Base-by-base conservation (phyloP, 2,113 vertebrate species). In the cattle (Bos taurus) region DNA sequence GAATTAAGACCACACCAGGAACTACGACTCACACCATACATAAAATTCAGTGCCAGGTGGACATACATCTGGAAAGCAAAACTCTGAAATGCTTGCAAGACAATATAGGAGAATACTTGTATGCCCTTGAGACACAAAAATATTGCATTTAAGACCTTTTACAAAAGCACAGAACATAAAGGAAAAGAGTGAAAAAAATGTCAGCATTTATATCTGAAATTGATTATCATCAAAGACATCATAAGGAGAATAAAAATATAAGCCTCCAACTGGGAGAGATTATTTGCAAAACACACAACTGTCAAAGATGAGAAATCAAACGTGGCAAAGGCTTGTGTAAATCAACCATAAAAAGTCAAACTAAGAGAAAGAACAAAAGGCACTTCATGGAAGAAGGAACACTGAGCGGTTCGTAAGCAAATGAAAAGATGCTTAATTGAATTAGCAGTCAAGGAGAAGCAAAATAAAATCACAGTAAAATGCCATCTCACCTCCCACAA, bases 401-500 rank as follows among this genome's bases (percentile, higher is more conserved):
- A 52, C 71, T 36, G 23, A 91, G 80, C n/a, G 30, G 26, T 60
- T 95, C 43, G 50, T 64, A 57, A 52, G 88, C 33, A 92, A 86
- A 94, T 92, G 88, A 77, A 94, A 94, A 86, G 64, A 33, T 62
- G 26, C 30, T 83, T 94, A 88, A 94, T 16, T 88, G 14, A 82
- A 94, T 64, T 74, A 60, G 7, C 89, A 62, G 85, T 82, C 36
- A 57, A 94, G 28, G 50, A 80, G 36, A 80, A 74, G 83, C 30
- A 85, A 94, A 74, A 85, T 85, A 62, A 86, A 92, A 94, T 89
- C 50, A 85, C 25, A 62, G 19, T 46, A 23, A 86, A 92, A 96
- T 77, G 11, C 21, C 8, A 36, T 77, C 91, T 74, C n/a, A 60
- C 23, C 62, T 95, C 77, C 78, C 57, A 77, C 48, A 95, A 54